Evolutionary conservation across 2,888 invertebrate species (phyloP).

Genomic region (Pristionchus arcanus): DNA sequence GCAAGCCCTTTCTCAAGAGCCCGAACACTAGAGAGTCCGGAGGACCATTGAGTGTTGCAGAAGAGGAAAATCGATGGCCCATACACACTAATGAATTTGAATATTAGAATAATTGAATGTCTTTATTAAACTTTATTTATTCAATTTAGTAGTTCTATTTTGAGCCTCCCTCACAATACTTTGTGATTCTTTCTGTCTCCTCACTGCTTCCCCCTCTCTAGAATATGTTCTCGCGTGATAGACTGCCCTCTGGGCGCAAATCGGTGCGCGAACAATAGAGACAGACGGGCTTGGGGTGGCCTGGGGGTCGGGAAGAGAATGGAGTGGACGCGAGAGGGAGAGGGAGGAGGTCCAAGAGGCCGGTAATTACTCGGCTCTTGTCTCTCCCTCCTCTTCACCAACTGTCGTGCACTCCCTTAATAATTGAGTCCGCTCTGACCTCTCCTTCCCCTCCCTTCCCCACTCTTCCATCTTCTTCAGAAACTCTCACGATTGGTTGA

Average conservation of each 20-base stretch:
- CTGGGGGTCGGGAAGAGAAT: slow-evolving; percentile 28
- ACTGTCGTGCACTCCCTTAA: slow-evolving; percentile 48
- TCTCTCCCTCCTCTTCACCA: slow-evolving; percentile 48
- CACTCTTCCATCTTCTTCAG: neutral
- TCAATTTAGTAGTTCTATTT: too few relatives aligned
- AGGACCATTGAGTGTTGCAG: neutral
- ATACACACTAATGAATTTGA: too few relatives aligned
- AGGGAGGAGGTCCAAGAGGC: neutral
- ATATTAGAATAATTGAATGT: too few relatives aligned
- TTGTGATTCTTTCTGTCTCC: neutral
- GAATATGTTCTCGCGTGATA: slow-evolving; percentile 14
- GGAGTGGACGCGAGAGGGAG: slow-evolving; percentile 1
- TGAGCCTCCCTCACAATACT: neutral
- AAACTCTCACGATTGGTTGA: neutral
- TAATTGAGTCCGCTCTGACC: slow-evolving; percentile 1
- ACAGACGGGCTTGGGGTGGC: neutral
- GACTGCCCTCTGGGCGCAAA: neutral
- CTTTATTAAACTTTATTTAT: too few relatives aligned
- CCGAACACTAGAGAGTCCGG: slow-evolving; percentile 13
- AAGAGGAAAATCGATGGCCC: neutral
- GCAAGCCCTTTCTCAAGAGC: slow-evolving; percentile 7
- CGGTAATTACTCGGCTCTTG: slow-evolving; percentile 55
- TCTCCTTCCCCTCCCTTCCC: neutral
- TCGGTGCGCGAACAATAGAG: slow-evolving; percentile 48
- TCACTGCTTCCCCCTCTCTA: neutral